These are phyloP conservation scores for Papilio polyxenes DNA, from an alignment of 1,140 invertebrate species.

Conservation along the genomic window DNA sequence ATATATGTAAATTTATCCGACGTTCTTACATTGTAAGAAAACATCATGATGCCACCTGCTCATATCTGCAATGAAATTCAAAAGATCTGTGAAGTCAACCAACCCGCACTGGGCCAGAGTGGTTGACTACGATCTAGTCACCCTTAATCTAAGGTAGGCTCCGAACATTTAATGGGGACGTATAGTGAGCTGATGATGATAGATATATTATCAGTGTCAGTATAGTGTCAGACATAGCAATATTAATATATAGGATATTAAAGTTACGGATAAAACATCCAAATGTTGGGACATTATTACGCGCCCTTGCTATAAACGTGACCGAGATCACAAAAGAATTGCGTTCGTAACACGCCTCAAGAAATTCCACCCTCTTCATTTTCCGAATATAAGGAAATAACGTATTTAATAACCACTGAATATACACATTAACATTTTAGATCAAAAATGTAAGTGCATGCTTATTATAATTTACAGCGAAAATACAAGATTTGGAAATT, in stretches of 20 bases:
- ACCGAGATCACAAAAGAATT: slow-evolving; percentile 23
- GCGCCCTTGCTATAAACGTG: slow-evolving; percentile 12
- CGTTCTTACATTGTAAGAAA: too few relatives aligned
- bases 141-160: too few relatives aligned
- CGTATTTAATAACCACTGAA: slow-evolving; percentile 4
- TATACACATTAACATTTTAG: not conserved
- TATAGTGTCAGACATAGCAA: not conserved
- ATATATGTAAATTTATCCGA: too few relatives aligned
- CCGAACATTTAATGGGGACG: too few relatives aligned
- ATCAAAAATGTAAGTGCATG: not conserved
- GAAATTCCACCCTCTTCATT: slow-evolving; percentile 18
- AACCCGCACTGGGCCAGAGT: too few relatives aligned
- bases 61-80: too few relatives aligned
- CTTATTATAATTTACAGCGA: not conserved
- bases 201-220: too few relatives aligned
- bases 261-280: slow-evolving; percentile 10
- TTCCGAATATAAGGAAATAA: slow-evolving; percentile 8
- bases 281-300: slow-evolving; percentile 19
- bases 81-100: too few relatives aligned
- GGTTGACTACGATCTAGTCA: too few relatives aligned
- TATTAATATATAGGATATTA: slow-evolving; percentile 1
- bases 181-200: too few relatives aligned
- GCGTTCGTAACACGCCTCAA: slow-evolving; percentile 7
- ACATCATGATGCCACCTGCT: too few relatives aligned
- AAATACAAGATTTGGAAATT: not conserved